phyloP scores from a whole-genome alignment of 2,113 vertebrate species.

The Heterotilapia buettikoferi region DNA sequence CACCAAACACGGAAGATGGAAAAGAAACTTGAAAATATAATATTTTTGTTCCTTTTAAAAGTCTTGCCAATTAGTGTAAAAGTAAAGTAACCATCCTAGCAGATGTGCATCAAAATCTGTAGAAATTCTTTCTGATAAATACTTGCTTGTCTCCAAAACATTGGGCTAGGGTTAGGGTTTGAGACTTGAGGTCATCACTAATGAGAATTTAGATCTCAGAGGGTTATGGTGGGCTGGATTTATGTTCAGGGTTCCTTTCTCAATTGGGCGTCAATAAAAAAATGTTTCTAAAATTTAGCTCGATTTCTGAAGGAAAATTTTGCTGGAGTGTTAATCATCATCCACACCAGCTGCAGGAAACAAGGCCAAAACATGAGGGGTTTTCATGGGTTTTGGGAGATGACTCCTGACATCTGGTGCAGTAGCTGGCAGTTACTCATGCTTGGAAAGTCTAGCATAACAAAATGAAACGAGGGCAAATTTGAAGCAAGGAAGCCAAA shows the following conservation, averaged over 20 bases:
- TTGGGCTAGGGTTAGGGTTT: neutral
- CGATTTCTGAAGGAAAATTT: neutral
- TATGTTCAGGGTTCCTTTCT: neutral
- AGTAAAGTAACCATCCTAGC: neutral
- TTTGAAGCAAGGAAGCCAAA: conserved; percentile 15
- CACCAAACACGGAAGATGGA: neutral
- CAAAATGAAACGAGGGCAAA: conserved; percentile 16
- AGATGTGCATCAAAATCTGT: neutral
- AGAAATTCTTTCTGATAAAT: neutral
- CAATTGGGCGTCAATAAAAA: neutral
- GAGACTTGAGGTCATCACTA: neutral
- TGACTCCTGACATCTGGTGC: neutral
- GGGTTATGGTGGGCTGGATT: neutral
- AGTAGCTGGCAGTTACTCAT: conserved; percentile 8
- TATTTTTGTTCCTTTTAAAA: neutral
- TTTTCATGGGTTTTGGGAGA: neutral
- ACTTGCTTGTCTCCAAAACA: neutral
- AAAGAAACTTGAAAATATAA: neutral
- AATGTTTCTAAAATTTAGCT: neutral
- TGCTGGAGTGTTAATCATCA: neutral
- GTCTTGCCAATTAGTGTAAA: neutral
- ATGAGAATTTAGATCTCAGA: neutral
- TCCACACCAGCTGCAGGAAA: neutral
- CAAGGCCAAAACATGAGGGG: neutral
- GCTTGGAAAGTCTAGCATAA: conserved; percentile 19